These are phyloP conservation scores for Gallinago undulata DNA, from an alignment of 2,113 vertebrate genomes.

Conservation along the genomic window DNA sequence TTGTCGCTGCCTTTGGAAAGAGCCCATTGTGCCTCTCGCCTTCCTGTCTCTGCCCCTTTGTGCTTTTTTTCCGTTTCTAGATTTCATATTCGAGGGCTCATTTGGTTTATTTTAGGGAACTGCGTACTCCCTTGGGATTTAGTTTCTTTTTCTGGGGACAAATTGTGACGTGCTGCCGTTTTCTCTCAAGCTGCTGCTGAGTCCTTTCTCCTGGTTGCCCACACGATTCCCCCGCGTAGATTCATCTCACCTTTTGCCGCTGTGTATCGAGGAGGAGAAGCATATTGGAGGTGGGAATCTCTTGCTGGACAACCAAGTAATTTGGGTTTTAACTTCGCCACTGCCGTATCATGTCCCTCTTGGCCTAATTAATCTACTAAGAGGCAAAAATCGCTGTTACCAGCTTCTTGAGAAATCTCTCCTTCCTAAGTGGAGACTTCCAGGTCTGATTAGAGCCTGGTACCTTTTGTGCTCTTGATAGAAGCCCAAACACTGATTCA, in stretches of 20 bases:
- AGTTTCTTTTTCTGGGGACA: neutral
- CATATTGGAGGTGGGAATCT: neutral
- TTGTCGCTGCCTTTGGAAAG: rapidly evolving
- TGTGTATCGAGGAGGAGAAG: neutral
- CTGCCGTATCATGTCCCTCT: neutral
- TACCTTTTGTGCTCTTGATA: neutral
- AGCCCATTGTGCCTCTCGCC: neutral
- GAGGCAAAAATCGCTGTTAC: neutral
- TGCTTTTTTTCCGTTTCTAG: slow-evolving; percentile 12
- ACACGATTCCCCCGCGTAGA: rapidly evolving
- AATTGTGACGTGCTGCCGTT: neutral
- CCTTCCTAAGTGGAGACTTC: neutral
- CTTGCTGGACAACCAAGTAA: neutral
- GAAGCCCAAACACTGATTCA: neutral
- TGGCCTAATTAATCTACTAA: neutral
- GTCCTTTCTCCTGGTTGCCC: neutral
- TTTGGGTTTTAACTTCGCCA: neutral
- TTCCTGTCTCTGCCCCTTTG: slow-evolving; percentile 35
- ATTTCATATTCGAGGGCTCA: neutral
- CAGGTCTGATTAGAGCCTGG: neutral
- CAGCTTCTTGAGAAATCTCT: neutral
- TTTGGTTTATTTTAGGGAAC: neutral
- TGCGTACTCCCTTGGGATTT: neutral
- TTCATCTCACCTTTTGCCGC: neutral
- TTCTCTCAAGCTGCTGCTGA: neutral